A percentile compares a stretch with the other conserved stretches of the same genome.
phyloP scores from a whole-genome alignment of 2,113 vertebrate species.

The Peromyscus polionotus region DNA sequence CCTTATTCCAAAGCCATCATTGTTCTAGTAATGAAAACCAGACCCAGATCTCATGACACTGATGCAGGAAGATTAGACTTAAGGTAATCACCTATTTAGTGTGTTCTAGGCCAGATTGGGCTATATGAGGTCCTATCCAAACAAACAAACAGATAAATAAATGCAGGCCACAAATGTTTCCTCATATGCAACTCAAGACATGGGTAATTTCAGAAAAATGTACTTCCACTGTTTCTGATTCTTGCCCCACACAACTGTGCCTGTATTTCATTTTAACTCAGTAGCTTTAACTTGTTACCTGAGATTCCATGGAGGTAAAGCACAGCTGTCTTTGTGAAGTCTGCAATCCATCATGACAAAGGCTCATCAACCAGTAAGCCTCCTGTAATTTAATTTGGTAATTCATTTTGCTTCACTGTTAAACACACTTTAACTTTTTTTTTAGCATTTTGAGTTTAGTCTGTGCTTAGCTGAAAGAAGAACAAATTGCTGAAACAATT shows the following conservation, averaged over 20 bases:
- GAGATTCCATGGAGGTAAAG: neutral
- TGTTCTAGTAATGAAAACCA: slow-evolving; percentile 19
- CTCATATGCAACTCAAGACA: neutral
- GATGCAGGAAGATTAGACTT: too few relatives aligned
- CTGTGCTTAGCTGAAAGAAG: neutral
- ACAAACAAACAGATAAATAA: neutral
- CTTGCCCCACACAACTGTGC: neutral
- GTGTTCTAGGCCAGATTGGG: neutral
- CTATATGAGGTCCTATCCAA: neutral
- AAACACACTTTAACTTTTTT: slow-evolving; percentile 24
- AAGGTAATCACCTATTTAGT: too few relatives aligned
- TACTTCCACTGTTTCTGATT: neutral
- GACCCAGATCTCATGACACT: neutral
- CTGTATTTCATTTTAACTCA: neutral
- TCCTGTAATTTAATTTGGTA: neutral
- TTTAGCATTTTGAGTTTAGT: slow-evolving; percentile 1
- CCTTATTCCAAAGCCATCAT: neutral
- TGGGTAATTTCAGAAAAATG: neutral
- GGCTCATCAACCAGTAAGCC: neutral
- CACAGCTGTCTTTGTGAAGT: neutral
- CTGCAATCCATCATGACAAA: neutral
- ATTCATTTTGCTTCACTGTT: slow-evolving; percentile 10
- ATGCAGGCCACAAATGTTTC: neutral
- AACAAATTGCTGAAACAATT: neutral
- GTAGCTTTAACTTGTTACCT: neutral